Evolutionary conservation across 2,797 vertebrate species (phyloP), one percentile per base, ranked within the genome.

Genomic region (Haliaeetus vocifer): DNA sequence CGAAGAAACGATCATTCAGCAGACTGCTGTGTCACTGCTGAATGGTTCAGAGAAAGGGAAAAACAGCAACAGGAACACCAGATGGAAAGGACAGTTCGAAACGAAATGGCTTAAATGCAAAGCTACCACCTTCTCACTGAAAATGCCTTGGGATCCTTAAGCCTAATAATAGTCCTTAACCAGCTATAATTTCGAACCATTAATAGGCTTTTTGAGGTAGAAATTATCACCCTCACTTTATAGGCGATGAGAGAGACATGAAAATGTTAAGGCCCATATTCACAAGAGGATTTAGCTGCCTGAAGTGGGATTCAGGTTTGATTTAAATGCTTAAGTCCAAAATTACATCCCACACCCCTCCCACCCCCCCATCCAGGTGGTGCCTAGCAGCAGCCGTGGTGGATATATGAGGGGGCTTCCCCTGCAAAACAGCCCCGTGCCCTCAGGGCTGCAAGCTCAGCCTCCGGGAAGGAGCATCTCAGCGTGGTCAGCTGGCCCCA

Each of bases 131-230:
- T 90, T 59, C 76, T 81, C 71, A 2, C 80, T 63, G 62, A 90
- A 94, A 93, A 95, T 67, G 47, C 90, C 52, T 81, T 31, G 66
- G 18, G 70, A 90, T 88, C 37, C 26, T 94, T 67, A 67, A 88
- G 73, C 63, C 70, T 95, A 96, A 96, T 96, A 83, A 96, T 19
- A 96, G 85, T 5, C 40, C 91, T 92, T 93, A 90, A 90, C 75
- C 58, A 42, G 90, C 88, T 84, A 9, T 86, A 86, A 95, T 96
- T 94, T 84, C 86, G 61, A 90, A 16, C 44, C 70, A 90, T 86
- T 94, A 85, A 95, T 75, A 73, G 92, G 91, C 68, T 94, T 95
- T 96, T 80, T 96, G 94, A 97, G 91, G 96, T 81, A 94, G 94
- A 86, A 96, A 95, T 97, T 96, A 96, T 90, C 76, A 63, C 70